Base-by-base conservation (phyloP, 2,113 vertebrate species). In the Phainopepla nitens region DNA sequence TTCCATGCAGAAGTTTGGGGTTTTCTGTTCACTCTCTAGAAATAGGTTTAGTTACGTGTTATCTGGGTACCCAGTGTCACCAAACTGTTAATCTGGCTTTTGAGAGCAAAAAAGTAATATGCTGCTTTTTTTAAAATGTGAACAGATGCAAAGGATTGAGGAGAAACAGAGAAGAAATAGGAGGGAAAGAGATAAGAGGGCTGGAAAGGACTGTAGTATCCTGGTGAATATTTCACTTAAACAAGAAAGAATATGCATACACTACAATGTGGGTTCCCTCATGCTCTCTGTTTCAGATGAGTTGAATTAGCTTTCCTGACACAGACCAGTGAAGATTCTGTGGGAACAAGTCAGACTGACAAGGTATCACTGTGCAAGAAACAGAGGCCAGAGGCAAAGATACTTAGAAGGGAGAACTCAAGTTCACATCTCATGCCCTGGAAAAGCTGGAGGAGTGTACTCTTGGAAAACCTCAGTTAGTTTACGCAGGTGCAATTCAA, bases 101-200 rank as follows among this genome's bases (percentile, higher is more conserved):
- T 61, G 33, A 88, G 33, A 69, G 27, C 13, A 57, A 82, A 65
- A 65, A 3, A 44, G 17, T 13, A 31, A 17, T 42, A 44, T 11
- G 24, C 21, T 27, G 14, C 1, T 1, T 0, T 21, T 31, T 56
- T 69, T 42, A 4, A 53, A 42, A 42, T 5, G 4, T 22, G 19
- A 71, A 78, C 24, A 84, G 54, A 78, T 13, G 13, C 24, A 75
- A 68, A 82, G 10, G 9, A 42, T 0, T 50, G 27, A 22, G 15
- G 7, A 82, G n/a, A 71, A 70, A 33, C 8, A 56, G 11, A 58
- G 35, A 84, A 66, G 9, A 62, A 92, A 39, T 4, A 53, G 12
- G 19, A 80, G 20, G 13, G 21, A 68, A 82, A 68, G 21, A 73
- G 4, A 36, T 0, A 44, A 45, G n/a, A 79, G 10, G 31, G 18